Percentiles rank a stretch among this genome's conserved stretches.
phyloP scores from a whole-genome alignment of 1,140 invertebrate genomes.

The Sminthurinus signatus region DNA sequence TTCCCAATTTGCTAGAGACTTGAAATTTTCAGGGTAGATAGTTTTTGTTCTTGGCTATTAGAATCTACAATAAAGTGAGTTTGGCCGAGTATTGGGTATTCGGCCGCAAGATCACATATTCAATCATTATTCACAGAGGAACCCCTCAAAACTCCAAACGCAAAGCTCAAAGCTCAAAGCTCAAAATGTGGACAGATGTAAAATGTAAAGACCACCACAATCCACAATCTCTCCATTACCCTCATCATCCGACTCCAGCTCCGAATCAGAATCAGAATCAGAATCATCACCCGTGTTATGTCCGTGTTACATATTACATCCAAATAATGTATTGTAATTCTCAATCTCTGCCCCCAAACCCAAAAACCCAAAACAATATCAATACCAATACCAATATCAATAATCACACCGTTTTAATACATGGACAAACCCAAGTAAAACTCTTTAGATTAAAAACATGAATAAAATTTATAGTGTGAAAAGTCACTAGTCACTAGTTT shows the following conservation, averaged over 20 bases:
- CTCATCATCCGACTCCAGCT: neutral
- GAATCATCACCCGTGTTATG: neutral
- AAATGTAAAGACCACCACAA: neutral
- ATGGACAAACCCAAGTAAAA: neutral
- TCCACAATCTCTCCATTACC: neutral
- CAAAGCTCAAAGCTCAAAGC: neutral
- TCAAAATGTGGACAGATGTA: constrained; percentile 7
- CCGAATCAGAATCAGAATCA: neutral
- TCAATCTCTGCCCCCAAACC: no score
- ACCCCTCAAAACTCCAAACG: neutral
- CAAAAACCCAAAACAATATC: no score
- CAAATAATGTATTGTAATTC: no score
- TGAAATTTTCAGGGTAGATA: no score
- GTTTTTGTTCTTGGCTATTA: no score
- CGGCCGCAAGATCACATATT: constrained; percentile 1
- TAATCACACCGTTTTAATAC: no score
- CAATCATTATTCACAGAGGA: constrained; percentile 10
- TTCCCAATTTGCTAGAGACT: no score
- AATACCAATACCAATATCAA: neutral
- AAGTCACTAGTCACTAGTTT: neutral
- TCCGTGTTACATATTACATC: no score
- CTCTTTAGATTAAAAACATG: neutral
- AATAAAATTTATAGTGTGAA: neutral
- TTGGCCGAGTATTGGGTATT: neutral
- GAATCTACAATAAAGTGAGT: no score